Conservation (phyloP, 1,140 invertebrate species). For the Spodoptera frugiperda region DNA sequence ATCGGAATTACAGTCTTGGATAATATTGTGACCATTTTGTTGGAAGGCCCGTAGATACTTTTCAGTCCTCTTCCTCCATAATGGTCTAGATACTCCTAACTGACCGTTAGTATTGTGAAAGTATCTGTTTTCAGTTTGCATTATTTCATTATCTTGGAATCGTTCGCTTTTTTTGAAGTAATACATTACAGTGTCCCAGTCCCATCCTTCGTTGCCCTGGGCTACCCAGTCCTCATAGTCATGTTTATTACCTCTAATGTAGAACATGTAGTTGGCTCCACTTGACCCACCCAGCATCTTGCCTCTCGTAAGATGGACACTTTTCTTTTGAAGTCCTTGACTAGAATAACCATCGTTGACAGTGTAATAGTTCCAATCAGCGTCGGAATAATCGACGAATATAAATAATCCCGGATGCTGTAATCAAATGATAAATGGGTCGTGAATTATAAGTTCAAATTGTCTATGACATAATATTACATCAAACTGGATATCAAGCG, state of each 20-base stretch:
- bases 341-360: constrained; percentile 88
- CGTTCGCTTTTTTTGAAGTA: constrained; percentile 96
- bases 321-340: constrained; percentile 85
- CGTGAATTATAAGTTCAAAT: background rate
- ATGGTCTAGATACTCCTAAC: constrained; percentile 31
- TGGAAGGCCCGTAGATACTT: constrained; percentile 89
- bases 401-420: constrained; percentile 47
- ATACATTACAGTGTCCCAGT: constrained; percentile 91
- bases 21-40: constrained; percentile 91
- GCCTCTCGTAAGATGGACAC: constrained; percentile 87
- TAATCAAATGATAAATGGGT: constrained; percentile 17
- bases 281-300: constrained; percentile 95
- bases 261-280: constrained; percentile 97
- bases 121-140: constrained; percentile 74
- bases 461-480: background rate
- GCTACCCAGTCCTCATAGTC: constrained; percentile 96
- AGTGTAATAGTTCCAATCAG: constrained; percentile 90
- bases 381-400: constrained; percentile 24
- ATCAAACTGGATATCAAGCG: too few relatives aligned
- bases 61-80: constrained; percentile 87
- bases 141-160: constrained; percentile 91
- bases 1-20: constrained; percentile 29
- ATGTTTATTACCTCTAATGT: constrained; percentile 91
- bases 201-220: constrained; percentile 94
- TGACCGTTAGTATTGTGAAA: constrained; percentile 34